Conservation (phyloP, 1,140 invertebrate species). For the Pseudoatta argentina region DNA sequence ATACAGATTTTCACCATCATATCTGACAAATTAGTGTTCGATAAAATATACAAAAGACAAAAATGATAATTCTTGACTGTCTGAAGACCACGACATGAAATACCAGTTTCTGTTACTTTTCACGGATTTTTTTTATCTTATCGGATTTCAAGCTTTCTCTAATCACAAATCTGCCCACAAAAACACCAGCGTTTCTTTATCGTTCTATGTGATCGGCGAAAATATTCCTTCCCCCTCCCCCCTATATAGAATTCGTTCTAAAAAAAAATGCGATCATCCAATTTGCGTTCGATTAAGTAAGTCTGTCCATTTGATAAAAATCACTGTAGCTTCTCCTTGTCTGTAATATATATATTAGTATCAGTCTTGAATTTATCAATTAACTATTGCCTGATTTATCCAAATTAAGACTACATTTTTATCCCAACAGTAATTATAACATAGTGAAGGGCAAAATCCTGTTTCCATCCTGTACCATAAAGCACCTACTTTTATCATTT, state of each 20-base stretch:
- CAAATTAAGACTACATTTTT: neutral
- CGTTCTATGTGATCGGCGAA: conserved; percentile 39
- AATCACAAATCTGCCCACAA: conserved; percentile 69
- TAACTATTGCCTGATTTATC: neutral
- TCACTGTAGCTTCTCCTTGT: neutral
- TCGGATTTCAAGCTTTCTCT: conserved; percentile 68
- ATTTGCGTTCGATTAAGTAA: conserved; percentile 45
- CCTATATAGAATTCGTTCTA: conserved; percentile 49
- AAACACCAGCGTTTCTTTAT: conserved; percentile 58
- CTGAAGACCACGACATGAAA: conserved; percentile 27
- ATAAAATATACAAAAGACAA: conserved; percentile 20
- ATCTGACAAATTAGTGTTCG: neutral
- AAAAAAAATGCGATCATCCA: conserved; percentile 25
- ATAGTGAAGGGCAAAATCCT: neutral
- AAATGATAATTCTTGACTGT: conserved; percentile 15
- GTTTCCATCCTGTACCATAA: conserved; percentile 20
- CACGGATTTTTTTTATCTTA: conserved; percentile 75
- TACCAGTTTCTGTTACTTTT: conserved; percentile 51
- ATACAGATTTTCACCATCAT: neutral
- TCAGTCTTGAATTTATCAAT: neutral
- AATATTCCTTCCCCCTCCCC: neutral
- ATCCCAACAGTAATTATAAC: neutral
- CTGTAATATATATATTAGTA: neutral
- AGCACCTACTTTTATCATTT: conserved; percentile 69
- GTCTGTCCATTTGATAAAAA: conserved; percentile 6